Conservation (phyloP, 2,797 vertebrate species). For the Pipistrellus pipistrellus region DNA sequence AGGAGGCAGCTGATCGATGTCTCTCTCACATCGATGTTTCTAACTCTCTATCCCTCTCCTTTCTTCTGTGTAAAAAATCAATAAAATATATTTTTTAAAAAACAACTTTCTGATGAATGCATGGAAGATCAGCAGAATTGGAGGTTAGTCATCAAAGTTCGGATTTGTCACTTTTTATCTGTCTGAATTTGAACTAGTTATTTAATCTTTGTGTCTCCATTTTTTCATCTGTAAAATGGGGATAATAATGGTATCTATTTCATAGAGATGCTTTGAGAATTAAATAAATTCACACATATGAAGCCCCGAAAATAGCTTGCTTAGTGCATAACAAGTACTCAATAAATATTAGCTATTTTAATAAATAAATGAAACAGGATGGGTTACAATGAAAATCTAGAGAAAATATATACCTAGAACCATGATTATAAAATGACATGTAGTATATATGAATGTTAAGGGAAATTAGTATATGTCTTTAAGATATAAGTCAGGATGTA, state of each 20-base stretch:
- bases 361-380: slow-evolving; percentile 18
- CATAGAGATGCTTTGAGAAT: slow-evolving; percentile 47
- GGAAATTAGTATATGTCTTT: slow-evolving; percentile 39
- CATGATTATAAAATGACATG: slow-evolving; percentile 38
- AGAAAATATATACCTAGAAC: neutral
- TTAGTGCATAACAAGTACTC: neutral
- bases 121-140: neutral
- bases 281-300: slow-evolving; percentile 23
- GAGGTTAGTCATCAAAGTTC: neutral
- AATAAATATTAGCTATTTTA: slow-evolving; percentile 38
- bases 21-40: too few relatives aligned
- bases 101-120: neutral
- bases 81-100: too few relatives aligned
- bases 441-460: slow-evolving; percentile 6
- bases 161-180: neutral
- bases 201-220: slow-evolving; percentile 29
- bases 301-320: slow-evolving; percentile 28
- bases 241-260: slow-evolving; percentile 7
- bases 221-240: slow-evolving; percentile 40
- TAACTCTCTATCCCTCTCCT: too few relatives aligned
- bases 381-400: slow-evolving; percentile 22
- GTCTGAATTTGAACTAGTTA: slow-evolving; percentile 35
- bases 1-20: too few relatives aligned
- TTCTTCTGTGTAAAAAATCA: too few relatives aligned
- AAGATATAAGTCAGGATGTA: neutral